phyloP scores from a whole-genome alignment of 2,797 vertebrate species.

The Onychomys arenicola region DNA sequence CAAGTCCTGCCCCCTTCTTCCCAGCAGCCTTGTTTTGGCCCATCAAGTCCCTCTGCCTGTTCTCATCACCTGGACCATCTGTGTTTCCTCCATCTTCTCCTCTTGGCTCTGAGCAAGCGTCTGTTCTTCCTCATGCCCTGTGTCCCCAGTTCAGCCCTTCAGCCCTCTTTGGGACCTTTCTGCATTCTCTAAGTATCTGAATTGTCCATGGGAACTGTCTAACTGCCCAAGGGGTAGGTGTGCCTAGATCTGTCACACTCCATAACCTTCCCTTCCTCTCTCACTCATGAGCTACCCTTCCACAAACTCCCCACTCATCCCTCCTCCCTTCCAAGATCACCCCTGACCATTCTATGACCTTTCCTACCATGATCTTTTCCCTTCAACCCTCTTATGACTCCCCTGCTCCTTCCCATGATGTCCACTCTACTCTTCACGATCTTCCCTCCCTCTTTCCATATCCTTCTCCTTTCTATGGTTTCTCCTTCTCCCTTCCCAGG shows the following conservation, averaged over 20 bases:
- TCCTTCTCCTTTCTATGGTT: too few species aligned
- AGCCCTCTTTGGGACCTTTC: neutral
- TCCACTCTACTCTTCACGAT: neutral
- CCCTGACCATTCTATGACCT: neutral
- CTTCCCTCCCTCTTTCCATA: neutral
- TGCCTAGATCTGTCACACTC: neutral
- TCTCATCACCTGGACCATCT: fast-evolving
- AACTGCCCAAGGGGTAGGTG: fast-evolving
- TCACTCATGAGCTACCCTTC: neutral
- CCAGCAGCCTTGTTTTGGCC: fast-evolving
- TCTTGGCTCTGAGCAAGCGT: neutral
- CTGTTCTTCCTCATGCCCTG: too few species aligned
- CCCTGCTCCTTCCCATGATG: neutral
- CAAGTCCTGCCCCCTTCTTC: fast-evolving
- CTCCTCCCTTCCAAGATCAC: neutral
- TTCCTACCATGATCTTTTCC: neutral
- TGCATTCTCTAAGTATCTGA: neutral
- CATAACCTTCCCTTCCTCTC: neutral
- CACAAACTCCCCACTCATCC: neutral
- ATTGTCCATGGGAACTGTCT: fast-evolving
- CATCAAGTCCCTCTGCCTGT: neutral
- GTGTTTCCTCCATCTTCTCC: fast-evolving
- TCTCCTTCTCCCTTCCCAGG: neutral
- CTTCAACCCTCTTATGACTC: too few species aligned
- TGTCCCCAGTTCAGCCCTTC: too few species aligned